Base-by-base conservation (phyloP, 2,797 vertebrate genomes). In the Eulemur mongoz region DNA sequence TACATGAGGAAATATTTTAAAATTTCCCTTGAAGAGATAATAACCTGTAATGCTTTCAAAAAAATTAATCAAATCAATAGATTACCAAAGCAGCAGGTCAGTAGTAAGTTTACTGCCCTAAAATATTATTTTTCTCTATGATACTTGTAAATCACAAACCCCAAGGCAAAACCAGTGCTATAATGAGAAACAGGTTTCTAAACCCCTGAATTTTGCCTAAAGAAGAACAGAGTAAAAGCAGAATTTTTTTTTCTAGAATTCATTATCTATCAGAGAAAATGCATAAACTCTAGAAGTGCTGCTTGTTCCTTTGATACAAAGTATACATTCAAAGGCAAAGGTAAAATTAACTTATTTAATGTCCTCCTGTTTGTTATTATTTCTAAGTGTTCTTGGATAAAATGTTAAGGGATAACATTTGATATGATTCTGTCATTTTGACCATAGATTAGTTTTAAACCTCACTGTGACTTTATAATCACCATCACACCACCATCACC, bases 11-110 rank as follows among this genome's bases (percentile, higher is more conserved):
- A 88, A 87, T 50, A 61, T 23, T 89, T 23, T 63, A 59, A 96
- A 95, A 65, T 69, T 94, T 17, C 40, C 38, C 15, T n/a, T 8
- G 8, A 95, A 67, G 48, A 89, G 38, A 91, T 89, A 93, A 81
- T 38, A 88, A 95, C 13, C 59, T 57, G 7, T 18, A 87, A 10
- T 32, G 32, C 43, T 61, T 94, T 57, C 23, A 48, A 97, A 59
- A 95, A 95, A 93, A 95, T 4, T 40, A 63, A 91, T 94, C 25
- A 79, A 70, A 76, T 94, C 79, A 92, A 75, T 72, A 91, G 90
- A 91, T 90, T 84, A 88, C 35, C 40, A 86, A 86, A 94, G 79
- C 17, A 93, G 18, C 69, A 94, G 10, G 22, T 52, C 10, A 57
- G 27, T 70, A 88, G 88, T 75, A 27, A 89, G 27, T 87, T 65